Percentiles rank a stretch among this genome's conserved stretches.
These are phyloP conservation scores for Margarornis squamiger DNA, from an alignment of 2,797 vertebrate genomes.

Conservation along the genomic window DNA sequence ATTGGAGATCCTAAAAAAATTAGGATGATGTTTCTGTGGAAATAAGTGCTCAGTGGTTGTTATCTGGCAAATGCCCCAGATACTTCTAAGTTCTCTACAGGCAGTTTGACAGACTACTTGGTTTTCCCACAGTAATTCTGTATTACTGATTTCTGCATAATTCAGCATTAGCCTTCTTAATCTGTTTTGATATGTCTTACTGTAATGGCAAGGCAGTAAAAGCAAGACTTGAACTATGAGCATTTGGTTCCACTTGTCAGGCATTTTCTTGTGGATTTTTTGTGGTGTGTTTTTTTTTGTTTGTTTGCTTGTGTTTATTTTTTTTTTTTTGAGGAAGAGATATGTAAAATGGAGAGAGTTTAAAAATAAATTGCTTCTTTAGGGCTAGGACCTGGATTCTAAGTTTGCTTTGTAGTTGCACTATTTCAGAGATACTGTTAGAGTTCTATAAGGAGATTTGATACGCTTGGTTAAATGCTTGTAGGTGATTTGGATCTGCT, in stretches of 20 bases:
- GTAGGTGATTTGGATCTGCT: neutral
- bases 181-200: constrained; percentile 41
- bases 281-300: neutral
- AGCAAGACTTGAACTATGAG: neutral
- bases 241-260: constrained; percentile 10
- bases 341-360: neutral
- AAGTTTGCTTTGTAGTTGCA: neutral
- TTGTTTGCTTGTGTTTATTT: neutral
- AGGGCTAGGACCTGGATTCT: neutral
- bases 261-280: neutral
- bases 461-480: neutral
- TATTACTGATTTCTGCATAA: constrained; percentile 50
- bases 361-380: neutral
- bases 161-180: constrained; percentile 40
- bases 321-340: neutral
- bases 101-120: constrained; percentile 42
- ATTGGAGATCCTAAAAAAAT: neutral
- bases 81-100: constrained; percentile 14
- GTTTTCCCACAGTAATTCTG: constrained; percentile 17
- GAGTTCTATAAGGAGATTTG: neutral
- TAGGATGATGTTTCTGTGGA: neutral
- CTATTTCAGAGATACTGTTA: neutral
- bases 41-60: neutral
- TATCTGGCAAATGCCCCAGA: constrained; percentile 46
- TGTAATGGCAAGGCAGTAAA: constrained; percentile 2